phyloP scores from a whole-genome alignment of 2,797 vertebrate species.

The Myotis daubentonii region DNA sequence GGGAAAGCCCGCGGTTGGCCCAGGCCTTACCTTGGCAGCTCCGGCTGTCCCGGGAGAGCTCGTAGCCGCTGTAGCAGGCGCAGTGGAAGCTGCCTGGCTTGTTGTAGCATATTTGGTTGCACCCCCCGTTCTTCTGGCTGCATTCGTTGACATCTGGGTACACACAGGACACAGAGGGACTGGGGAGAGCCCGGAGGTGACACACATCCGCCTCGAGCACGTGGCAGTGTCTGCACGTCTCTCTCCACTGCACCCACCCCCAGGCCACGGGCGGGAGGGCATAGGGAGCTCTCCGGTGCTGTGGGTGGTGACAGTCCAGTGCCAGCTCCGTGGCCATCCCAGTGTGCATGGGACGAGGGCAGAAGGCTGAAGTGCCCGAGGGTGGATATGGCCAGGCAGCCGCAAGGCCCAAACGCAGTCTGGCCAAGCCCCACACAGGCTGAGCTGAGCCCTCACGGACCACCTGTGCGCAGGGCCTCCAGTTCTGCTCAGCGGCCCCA shows the following conservation, averaged over 20 bases:
- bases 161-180: constrained; percentile 5
- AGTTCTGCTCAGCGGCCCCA: background rate
- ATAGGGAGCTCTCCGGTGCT: background rate
- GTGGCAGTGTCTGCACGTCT: background rate
- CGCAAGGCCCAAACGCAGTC: background rate
- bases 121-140: constrained; percentile 88
- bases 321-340: background rate
- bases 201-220: background rate
- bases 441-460: background rate
- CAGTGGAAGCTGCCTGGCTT: constrained; percentile 94
- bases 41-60: constrained; percentile 86
- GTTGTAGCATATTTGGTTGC: constrained; percentile 94
- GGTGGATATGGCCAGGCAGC: background rate
- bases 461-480: background rate
- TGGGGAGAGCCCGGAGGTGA: background rate
- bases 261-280: too few species aligned
- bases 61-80: constrained; percentile 91
- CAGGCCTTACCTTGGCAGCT: constrained; percentile 90
- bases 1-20: accelerated
- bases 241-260: background rate
- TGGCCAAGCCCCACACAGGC: background rate
- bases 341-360: background rate
- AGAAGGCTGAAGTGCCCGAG: too few species aligned
- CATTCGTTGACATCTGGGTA: constrained; percentile 95
- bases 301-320: accelerated